Base-by-base conservation (phyloP, 2,888 invertebrate species). In the Epistrophe eligans region DNA sequence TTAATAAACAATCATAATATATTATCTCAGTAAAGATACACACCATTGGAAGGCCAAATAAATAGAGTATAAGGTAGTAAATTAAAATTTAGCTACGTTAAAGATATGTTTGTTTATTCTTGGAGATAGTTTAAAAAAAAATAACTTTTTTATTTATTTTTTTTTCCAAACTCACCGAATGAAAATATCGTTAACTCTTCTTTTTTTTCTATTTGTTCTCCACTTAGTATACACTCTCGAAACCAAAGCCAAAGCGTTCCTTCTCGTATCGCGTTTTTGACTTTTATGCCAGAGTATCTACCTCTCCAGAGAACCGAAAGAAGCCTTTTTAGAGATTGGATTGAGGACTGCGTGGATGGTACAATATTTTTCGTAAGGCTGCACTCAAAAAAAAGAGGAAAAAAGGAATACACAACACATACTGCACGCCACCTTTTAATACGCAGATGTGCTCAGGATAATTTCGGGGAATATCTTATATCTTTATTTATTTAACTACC, bases 201-300 rank as follows among this genome's bases (percentile, higher is more conserved):
- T 71, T 70, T 73, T 73, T 66, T 38, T 40, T 58, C 9, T 11
- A 17, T 19, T 32, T 35, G 17, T 52, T 60, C 35, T 72, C 28
- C 50, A 71, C 71, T 72, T 55, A 57, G 1, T 2, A 11, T 71
- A 77, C 62, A 74, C 57, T 71, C 38, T 55, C 52, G 76, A 83
- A 87, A 76, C 82, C 76, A 79, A 83, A 79, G 79, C 72, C 76
- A 74, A 83, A 79, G 76, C 72, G 87, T 87, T 83, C 79, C 67
- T 66, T 5, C 71, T 43, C 60, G 79, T 79, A 79, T 79, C 79
- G 87, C 87, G 87, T 79, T 79, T 82, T 83, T 83, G 76, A 67
- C 79, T 87, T 79, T 76, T 87, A 79, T 87, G 87, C 60, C 74
- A 79, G 71, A 76, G 71, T 74, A 77, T 72, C 74, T 71, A 72